Evolutionary conservation across 1,140 invertebrate species (phyloP).

Genomic region (Magallana gigas): DNA sequence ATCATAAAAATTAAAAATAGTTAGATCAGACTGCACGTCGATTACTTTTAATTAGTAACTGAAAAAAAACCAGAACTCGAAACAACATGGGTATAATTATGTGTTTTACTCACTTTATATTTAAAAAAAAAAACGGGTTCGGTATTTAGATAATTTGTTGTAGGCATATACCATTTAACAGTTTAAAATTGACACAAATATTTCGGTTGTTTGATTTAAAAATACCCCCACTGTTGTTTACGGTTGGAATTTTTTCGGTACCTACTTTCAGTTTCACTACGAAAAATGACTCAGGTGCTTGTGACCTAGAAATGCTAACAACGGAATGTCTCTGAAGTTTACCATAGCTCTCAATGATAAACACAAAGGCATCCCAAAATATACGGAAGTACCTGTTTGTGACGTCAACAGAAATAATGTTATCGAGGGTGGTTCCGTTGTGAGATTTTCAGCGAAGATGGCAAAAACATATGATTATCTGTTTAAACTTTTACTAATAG

Average conservation of each 20-base stretch:
- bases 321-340: neutral
- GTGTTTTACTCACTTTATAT: no score
- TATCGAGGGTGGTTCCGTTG: slow-evolving; percentile 76
- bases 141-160: no score
- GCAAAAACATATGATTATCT: slow-evolving; percentile 97
- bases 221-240: no score
- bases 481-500: slow-evolving; percentile 98
- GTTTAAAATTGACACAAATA: no score
- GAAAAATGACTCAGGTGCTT: slow-evolving; percentile 29
- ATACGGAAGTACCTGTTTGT: slow-evolving; percentile 33
- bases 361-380: neutral
- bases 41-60: no score
- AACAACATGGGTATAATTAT: no score
- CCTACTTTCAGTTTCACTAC: slow-evolving; percentile 11
- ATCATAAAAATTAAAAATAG: no score
- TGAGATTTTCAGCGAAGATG: slow-evolving; percentile 73
- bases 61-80: no score
- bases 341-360: neutral
- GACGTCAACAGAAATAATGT: slow-evolving; percentile 37
- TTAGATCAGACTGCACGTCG: no score
- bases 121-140: no score
- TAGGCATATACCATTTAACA: no score
- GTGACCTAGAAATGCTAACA: slow-evolving; percentile 1
- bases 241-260: neutral
- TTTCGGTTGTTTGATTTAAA: no score